These are phyloP conservation scores for Xenopus borealis DNA, from an alignment of 2,113 vertebrate genomes.

Conservation along the genomic window DNA sequence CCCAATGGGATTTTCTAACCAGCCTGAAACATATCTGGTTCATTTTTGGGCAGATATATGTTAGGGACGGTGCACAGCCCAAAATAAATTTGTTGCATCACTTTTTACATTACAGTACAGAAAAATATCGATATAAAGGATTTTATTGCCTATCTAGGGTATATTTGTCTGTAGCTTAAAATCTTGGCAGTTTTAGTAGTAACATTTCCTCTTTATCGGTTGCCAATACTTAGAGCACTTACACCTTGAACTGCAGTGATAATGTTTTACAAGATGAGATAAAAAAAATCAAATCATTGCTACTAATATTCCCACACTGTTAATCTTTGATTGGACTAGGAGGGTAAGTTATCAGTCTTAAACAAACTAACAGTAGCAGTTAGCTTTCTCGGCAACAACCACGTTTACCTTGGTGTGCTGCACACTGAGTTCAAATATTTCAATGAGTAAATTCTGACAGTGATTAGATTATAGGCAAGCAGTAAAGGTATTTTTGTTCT, in stretches of 20 bases:
- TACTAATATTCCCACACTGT: slow-evolving; percentile 38
- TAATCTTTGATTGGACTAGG: slow-evolving; percentile 46
- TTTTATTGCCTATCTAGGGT: no score
- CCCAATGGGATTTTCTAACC: no score
- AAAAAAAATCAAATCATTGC: slow-evolving; percentile 50
- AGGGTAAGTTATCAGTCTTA: slow-evolving; percentile 40
- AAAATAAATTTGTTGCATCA: no score
- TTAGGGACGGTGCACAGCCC: no score
- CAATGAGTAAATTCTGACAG: slow-evolving; percentile 36
- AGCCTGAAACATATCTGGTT: no score
- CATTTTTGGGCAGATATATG: no score
- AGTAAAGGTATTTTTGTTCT: neutral
- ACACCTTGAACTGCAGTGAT: slow-evolving; percentile 48
- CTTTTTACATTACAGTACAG: no score
- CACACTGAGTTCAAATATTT: slow-evolving; percentile 21
- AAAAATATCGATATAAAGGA: no score
- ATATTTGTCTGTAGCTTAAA: no score
- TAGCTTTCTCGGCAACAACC: slow-evolving; percentile 37
- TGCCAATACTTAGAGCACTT: slow-evolving; percentile 42
- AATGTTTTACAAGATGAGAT: slow-evolving; percentile 47
- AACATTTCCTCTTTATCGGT: neutral
- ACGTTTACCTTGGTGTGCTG: slow-evolving; percentile 43
- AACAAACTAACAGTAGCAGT: slow-evolving; percentile 36
- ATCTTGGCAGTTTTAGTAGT: no score
- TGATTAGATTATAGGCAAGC: slow-evolving; percentile 29